Evolutionary conservation across 2,113 vertebrate genomes (phyloP), one percentile per base, ranked within the genome.

Genomic region (Labrus mixtus): DNA sequence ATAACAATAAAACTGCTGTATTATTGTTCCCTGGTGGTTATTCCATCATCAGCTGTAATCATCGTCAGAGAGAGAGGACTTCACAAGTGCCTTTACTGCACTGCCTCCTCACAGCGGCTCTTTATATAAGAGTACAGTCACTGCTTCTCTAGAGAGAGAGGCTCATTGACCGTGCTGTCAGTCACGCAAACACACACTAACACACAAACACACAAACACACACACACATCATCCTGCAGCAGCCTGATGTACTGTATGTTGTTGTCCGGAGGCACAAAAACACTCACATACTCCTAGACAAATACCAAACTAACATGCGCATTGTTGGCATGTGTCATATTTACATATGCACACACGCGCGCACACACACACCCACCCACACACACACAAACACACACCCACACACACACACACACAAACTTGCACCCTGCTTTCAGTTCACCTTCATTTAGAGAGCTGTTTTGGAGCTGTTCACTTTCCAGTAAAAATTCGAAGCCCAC

Each of bases 131-230:
- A 55, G 58, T 62, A 58, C 39, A 73, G 82, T 76, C 69, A 57
- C 60, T 17, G 68, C 59, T 65, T 53, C 70, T 64, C 61, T 60
- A 55, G 46, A 48, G 46, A 41, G 79, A 84, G 77, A 78, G 45
- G 48, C 73, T 86, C 84, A 59, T 81, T 85, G 86, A 76, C 79
- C 51, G 53, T 17, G 9, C 58, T 67, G 79, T 60, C 63, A 82
- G 45, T 82, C 70, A 75, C 4, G 3, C 67, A 78, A 1, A 74
- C 16, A 58, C 59, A 54, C 59, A 57, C 46, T 64, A 6, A 46
- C 61, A 66, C 48, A 45, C 62, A 71, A 36, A 64, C 16, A 55
- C 51, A 48, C 8, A 43, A 33, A 50, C 25, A 37, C 23, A 23
- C 19, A 39, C 53, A 53, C 55, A 43, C 48, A 51, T 51, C 48